Conservation (phyloP, 2,113 vertebrate genomes). For the Leptodactylus fuscus region DNA sequence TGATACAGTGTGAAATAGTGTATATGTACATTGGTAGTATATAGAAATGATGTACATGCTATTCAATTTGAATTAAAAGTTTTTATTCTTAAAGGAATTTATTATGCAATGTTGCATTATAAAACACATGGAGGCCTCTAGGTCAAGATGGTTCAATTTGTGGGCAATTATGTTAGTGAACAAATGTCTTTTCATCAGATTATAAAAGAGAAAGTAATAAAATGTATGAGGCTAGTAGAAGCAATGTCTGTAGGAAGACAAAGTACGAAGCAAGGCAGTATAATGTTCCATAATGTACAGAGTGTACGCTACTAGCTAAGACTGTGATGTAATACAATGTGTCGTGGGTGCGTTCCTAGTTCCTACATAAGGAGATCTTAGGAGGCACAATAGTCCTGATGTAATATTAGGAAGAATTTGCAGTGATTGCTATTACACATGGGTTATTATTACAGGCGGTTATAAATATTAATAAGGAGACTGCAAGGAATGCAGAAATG, state of each 20-base stretch:
- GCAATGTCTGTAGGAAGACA: not conserved
- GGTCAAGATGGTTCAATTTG: not conserved
- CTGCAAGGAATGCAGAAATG: not conserved
- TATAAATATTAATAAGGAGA: conserved; percentile 17
- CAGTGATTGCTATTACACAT: not conserved
- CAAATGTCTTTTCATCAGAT: not conserved
- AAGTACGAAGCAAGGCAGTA: not conserved
- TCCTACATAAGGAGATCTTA: conserved; percentile 12
- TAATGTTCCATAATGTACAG: not conserved
- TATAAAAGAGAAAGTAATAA: not conserved
- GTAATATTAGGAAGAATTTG: conserved; percentile 32
- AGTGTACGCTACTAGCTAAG: not conserved
- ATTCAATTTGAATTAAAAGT: not conserved
- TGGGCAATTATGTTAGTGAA: not conserved
- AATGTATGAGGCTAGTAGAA: not conserved
- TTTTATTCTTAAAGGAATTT: not conserved
- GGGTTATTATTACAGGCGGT: not conserved
- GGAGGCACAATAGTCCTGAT: not conserved
- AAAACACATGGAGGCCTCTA: not conserved
- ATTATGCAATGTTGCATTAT: not conserved
- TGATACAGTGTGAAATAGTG: not conserved
- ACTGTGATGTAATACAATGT: conserved; percentile 1
- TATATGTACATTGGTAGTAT: not conserved
- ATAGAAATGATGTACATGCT: not conserved
- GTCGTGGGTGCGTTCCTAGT: not conserved